These are phyloP conservation scores for Pyrochroa serraticornis DNA, from an alignment of 2,888 invertebrate species.

Conservation along the genomic window DNA sequence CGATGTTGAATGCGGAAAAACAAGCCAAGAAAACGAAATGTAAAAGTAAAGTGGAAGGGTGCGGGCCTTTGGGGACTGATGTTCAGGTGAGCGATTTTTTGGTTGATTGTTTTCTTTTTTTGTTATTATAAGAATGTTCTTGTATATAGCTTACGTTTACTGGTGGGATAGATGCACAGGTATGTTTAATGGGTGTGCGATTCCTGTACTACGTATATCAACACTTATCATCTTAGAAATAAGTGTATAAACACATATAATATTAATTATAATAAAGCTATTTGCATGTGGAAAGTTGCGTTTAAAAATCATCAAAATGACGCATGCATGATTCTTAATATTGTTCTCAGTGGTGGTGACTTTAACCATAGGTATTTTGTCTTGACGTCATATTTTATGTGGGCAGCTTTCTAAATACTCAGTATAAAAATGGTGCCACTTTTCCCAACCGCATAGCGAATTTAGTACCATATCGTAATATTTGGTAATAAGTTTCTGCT, in stretches of 20 bases:
- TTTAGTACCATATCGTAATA: too few relatives aligned
- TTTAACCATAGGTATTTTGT: neutral
- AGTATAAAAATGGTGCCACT: too few relatives aligned
- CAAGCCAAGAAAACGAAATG: slow-evolving; percentile 58
- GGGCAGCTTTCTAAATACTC: too few relatives aligned
- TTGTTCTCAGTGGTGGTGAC: neutral
- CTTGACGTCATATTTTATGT: neutral
- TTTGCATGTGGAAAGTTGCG: too few relatives aligned
- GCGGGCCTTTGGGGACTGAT: slow-evolving; percentile 66
- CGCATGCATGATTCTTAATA: neutral
- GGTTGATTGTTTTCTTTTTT: neutral
- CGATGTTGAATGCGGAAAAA: slow-evolving; percentile 57
- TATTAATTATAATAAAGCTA: too few relatives aligned
- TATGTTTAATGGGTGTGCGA: slow-evolving; percentile 54
- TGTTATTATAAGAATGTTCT: slow-evolving; percentile 11
- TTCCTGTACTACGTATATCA: neutral
- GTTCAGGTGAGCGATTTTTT: slow-evolving; percentile 59
- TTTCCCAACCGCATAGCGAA: too few relatives aligned
- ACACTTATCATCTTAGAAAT: too few relatives aligned
- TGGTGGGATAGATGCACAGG: slow-evolving; percentile 67
- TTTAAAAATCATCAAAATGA: neutral
- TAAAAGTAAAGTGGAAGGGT: slow-evolving; percentile 61
- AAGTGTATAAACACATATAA: too few relatives aligned
- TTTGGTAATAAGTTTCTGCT: too few relatives aligned
- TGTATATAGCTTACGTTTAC: slow-evolving; percentile 44